Evolutionary conservation across 2,888 invertebrate species (phyloP).

Genomic region (Lepidonotus clava): DNA sequence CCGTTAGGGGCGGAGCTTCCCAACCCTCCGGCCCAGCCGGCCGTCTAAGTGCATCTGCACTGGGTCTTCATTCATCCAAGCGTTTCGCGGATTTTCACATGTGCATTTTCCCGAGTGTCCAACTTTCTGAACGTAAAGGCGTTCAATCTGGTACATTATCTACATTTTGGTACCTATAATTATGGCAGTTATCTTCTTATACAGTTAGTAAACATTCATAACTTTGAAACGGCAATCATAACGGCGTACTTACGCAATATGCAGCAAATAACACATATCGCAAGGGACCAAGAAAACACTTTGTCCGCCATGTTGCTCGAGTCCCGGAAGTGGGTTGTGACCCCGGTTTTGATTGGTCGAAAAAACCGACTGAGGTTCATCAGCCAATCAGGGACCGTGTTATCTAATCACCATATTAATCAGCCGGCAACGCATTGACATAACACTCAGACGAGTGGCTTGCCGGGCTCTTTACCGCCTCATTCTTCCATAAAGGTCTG

Average conservation of each 20-base stretch:
- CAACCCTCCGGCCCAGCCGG: neutral
- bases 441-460: neutral
- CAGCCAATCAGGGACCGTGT: slow-evolving; percentile 54
- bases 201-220: too few relatives aligned
- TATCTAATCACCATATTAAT: slow-evolving; percentile 55
- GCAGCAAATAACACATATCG: slow-evolving; percentile 6
- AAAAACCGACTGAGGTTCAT: slow-evolving; percentile 53
- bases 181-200: too few relatives aligned
- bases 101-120: neutral
- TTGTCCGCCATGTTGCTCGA: slow-evolving; percentile 46
- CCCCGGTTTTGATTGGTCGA: slow-evolving; percentile 57
- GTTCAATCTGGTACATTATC: too few relatives aligned
- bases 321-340: slow-evolving; percentile 49
- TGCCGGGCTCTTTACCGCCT: neutral
- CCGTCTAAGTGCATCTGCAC: neutral
- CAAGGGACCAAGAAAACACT: neutral
- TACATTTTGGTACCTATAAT: too few relatives aligned
- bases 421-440: slow-evolving; percentile 21
- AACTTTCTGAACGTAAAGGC: neutral
- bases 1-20: slow-evolving; percentile 1
- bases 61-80: neutral
- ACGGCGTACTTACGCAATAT: slow-evolving; percentile 22
- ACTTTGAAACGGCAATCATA: too few relatives aligned
- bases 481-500: neutral
- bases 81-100: neutral